Evolutionary conservation across 2,888 invertebrate genomes (phyloP), one percentile per base, ranked within the genome.

Genomic region (Steinernema scapterisci): DNA sequence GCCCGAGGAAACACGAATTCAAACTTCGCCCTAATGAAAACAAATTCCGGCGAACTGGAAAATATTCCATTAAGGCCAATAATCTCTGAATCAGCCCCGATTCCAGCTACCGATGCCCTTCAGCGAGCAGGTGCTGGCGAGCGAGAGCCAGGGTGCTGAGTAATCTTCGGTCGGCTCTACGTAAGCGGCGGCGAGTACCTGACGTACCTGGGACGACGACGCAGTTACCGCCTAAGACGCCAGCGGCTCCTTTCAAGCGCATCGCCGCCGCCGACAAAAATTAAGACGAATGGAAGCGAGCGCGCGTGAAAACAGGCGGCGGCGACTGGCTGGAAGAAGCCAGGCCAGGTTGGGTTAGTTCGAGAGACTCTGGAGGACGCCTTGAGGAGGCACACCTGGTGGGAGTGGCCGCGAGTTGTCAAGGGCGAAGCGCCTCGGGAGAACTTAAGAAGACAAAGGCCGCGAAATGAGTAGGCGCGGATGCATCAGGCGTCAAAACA

Each of bases 21-120:
- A n/a, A n/a, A n/a, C n/a, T n/a, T n/a, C n/a, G n/a, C 38, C 9
- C 9, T 38, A 6, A 38, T 38, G 9, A 38, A 38, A 38, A 38
- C 9, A 38, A 38, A 38, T 9, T 38, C 38, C n/a, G n/a, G n/a
- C n/a, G n/a, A n/a, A 38, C 38, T n/a, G n/a, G 38, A 38, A 9
- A 38, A 38, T 38, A 38, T 38, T 9, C 5, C 38, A 6, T 9
- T 6, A 38, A 38, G 38, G 38, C 38, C 38, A 38, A 38, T n/a
- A 25, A 7, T 6, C 23, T 13, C 63, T 63, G 23, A 63, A 9
- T 63, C 63, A 63, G 27, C n/a, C n/a, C n/a, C n/a, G n/a, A n/a
- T n/a, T n/a, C n/a, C n/a, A n/a, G n/a, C n/a, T n/a, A n/a, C n/a
- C 31, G 63, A 7, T 31, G 63, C 27, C 63, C 25, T 54, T 54